These are phyloP conservation scores for Tetranychus truncatus DNA, from an alignment of 2,888 invertebrate species.

Conservation along the genomic window DNA sequence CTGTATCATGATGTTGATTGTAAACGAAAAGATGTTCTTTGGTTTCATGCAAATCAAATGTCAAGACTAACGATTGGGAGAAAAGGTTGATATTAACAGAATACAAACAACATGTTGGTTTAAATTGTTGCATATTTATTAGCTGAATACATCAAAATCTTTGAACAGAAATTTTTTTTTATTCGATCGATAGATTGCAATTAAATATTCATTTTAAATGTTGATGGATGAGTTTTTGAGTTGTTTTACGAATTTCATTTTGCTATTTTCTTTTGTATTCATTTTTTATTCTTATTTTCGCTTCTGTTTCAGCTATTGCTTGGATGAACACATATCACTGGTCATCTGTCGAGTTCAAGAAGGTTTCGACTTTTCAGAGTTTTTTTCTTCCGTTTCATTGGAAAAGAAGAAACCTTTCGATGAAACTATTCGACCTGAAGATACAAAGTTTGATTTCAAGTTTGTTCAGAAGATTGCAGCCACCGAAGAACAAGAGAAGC, in stretches of 20 bases:
- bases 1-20: too few relatives aligned
- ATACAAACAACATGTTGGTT: too few relatives aligned
- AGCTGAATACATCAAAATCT: too few relatives aligned
- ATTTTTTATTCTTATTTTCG: neutral
- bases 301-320: conserved; percentile 6
- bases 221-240: neutral
- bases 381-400: conserved; percentile 13
- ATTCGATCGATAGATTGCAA: neutral
- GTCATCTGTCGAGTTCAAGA: conserved; percentile 59
- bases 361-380: conserved; percentile 48
- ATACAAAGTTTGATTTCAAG: neutral
- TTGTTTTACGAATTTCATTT: neutral
- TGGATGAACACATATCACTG: conserved; percentile 15
- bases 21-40: too few relatives aligned
- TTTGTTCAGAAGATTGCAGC: neutral
- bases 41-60: too few relatives aligned
- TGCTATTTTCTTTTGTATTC: neutral
- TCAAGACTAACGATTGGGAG: too few relatives aligned
- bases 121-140: too few relatives aligned
- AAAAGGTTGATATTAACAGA: too few relatives aligned
- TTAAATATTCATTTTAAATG: neutral
- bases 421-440: neutral
- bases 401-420: conserved; percentile 4
- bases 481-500: neutral
- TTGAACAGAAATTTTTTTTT: too few relatives aligned